Conservation (phyloP, 2,797 vertebrate genomes). For the Etheostoma nigrum region DNA sequence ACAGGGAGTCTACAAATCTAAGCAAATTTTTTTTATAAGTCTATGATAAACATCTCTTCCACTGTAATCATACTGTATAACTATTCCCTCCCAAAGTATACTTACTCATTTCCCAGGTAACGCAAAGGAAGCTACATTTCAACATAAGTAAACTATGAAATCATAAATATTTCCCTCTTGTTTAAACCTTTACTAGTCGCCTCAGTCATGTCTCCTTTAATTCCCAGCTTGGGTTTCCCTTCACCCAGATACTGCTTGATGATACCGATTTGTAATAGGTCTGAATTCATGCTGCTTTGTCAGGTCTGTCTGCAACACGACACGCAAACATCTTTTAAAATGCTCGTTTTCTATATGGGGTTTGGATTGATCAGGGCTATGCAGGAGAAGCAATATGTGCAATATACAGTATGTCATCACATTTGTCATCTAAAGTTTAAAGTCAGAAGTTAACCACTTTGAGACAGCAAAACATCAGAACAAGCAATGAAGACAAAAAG, state of each 20-base stretch:
- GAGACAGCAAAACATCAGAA: constrained; percentile 11
- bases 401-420: too few relatives aligned
- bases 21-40: background rate
- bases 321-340: too few relatives aligned
- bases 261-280: too few relatives aligned
- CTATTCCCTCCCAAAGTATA: background rate
- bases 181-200: background rate
- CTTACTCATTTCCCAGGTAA: background rate
- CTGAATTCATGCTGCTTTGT: too few relatives aligned
- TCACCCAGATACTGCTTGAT: too few relatives aligned
- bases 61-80: background rate
- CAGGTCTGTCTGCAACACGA: too few relatives aligned
- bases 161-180: background rate
- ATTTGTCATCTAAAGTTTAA: constrained; percentile 1
- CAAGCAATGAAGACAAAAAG: background rate
- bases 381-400: too few relatives aligned
- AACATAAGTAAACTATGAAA: constrained; percentile 6
- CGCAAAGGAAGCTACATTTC: background rate
- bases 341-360: too few relatives aligned
- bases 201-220: background rate
- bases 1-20: background rate
- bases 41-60: constrained; percentile 18
- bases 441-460: constrained; percentile 4
- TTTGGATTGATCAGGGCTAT: too few relatives aligned
- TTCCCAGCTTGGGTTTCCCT: background rate